Evolutionary conservation across 2,888 invertebrate species (phyloP), one percentile per base, ranked within the genome.

Genomic region (Phasia obesa): DNA sequence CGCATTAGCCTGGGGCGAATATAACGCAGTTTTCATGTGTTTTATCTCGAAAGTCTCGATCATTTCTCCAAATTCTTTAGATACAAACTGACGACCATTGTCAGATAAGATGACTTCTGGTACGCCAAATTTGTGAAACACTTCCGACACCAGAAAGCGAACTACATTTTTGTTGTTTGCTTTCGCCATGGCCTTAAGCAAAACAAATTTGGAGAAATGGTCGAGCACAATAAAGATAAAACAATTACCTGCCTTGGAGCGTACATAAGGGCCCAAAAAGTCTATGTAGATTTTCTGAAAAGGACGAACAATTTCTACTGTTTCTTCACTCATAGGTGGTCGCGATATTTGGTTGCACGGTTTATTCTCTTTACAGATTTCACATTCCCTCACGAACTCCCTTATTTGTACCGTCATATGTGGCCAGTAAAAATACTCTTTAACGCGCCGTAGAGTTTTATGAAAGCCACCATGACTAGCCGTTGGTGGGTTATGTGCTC

Each of bases 281-380:
- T 62, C 60, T 1, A 62, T 51, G 23, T 51, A 65, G 13, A 65
- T 9, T 11, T 49, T 27, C 9, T 65, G 64, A 31, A 64, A 64
- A 0, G 47, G 62, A 1, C 62, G 23, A 11, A 2, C 17, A 3
- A 64, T 64, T 11, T 17, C 11, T 6, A 7, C 47, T 27, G 27
- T 27, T 47, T 64, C 62, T 1, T 27, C 13, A 0, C n/a, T 7
- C 62, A 64, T 64, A 11, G 62, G 62, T 17, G 62, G 62, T 13
- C 27, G n/a, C 6, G 17, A 27, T 47, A 25, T 64, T 64, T 1
- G 27, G 27, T 27, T 27, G 27, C 27, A 1, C 0, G 62, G 47
- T 47, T 64, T 64, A 11, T 2, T 21, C 5, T 64, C 60, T n/a
- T 60, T 60, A 7, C 60, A 60, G 0, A 21, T 15, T 2, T 23